These are phyloP conservation scores for Sesia bembeciformis DNA, from an alignment of 2,888 invertebrate species.

Conservation along the genomic window DNA sequence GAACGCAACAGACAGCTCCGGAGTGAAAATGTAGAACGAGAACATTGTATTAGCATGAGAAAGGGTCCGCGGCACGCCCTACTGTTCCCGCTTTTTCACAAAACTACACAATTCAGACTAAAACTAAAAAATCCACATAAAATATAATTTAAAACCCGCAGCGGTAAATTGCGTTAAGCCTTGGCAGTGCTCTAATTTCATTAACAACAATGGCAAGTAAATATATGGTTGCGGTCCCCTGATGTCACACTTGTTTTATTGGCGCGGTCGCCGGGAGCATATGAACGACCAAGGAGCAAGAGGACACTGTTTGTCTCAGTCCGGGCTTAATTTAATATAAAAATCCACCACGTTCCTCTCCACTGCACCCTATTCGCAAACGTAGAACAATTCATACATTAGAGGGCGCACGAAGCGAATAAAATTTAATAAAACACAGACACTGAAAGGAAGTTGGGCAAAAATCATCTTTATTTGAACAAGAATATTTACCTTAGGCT, in stretches of 20 bases:
- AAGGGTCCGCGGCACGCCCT: constrained; percentile 12
- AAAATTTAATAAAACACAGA: background rate
- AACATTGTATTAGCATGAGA: constrained; percentile 35
- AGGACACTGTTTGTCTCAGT: constrained; percentile 42
- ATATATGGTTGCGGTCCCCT: constrained; percentile 6
- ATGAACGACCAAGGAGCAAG: constrained; percentile 28
- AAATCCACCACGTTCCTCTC: constrained; percentile 19
- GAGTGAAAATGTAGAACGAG: constrained; percentile 16
- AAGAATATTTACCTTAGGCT: constrained; percentile 17
- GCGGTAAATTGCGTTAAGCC: constrained; percentile 34
- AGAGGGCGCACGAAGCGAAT: background rate
- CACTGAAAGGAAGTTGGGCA: background rate
- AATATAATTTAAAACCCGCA: constrained; percentile 27
- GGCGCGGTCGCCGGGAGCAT: constrained; percentile 21
- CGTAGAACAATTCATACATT: constrained; percentile 8
- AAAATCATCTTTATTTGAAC: background rate
- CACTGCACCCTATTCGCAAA: constrained; percentile 18
- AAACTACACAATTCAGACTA: constrained; percentile 23
- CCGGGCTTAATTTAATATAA: constrained; percentile 49
- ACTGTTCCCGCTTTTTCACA: constrained; percentile 7
- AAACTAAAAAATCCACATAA: constrained; percentile 17
- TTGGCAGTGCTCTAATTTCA: constrained; percentile 40
- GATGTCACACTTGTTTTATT: constrained; percentile 31
- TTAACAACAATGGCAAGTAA: constrained; percentile 31
- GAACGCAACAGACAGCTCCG: constrained; percentile 31